These are phyloP conservation scores for Sinopyrophorus schimmeli DNA, from an alignment of 2,888 invertebrate genomes.

Conservation along the genomic window DNA sequence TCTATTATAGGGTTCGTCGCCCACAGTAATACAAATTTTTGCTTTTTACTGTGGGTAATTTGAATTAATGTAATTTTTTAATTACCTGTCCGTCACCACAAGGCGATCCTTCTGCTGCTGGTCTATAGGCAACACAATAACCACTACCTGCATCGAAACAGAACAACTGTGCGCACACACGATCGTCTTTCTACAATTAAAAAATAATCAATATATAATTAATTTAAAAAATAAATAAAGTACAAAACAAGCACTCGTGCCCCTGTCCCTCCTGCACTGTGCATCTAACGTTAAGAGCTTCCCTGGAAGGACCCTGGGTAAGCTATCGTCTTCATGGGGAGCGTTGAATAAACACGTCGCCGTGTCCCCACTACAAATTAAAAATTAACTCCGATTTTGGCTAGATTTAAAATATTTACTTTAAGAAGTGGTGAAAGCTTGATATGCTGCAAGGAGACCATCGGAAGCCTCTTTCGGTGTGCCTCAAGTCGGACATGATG, in stretches of 20 bases:
- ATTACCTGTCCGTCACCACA: conserved; percentile 91
- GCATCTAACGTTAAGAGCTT: conserved; percentile 87
- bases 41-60: no score
- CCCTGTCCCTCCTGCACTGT: conserved; percentile 89
- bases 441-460: conserved; percentile 93
- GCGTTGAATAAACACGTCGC: conserved; percentile 92
- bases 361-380: conserved; percentile 80
- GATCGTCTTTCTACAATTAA: conserved; percentile 82
- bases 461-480: conserved; percentile 92
- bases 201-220: not conserved
- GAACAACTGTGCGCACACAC: conserved; percentile 93
- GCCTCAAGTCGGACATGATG: conserved; percentile 93
- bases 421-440: conserved; percentile 93
- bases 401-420: conserved; percentile 64
- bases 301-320: conserved; percentile 87
- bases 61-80: not conserved
- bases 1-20: no score
- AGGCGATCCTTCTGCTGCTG: conserved; percentile 91
- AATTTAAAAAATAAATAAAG: conserved; percentile 54
- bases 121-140: conserved; percentile 93
- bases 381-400: not conserved
- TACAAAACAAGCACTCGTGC: conserved; percentile 82
- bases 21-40: no score
- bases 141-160: conserved; percentile 94
- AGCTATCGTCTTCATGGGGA: conserved; percentile 89